Evolutionary conservation across 2,888 invertebrate genomes (phyloP), one percentile per base, ranked within the genome.

Genomic region (Sepiola atlantica): DNA sequence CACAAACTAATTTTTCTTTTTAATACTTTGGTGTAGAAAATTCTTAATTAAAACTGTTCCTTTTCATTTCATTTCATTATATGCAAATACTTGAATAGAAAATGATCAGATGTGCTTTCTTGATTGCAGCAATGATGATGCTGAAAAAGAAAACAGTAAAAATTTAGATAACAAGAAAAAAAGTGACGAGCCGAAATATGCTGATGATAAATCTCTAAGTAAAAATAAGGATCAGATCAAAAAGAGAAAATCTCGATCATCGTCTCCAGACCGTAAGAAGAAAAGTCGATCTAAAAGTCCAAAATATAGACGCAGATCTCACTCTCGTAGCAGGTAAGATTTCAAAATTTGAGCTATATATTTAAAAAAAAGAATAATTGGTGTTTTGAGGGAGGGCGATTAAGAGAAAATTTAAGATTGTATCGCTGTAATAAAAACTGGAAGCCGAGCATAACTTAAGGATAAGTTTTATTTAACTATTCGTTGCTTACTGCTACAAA

Each of bases 221-320:
- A 90, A 95, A 94, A 94, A 94, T 94, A 92, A 94, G 93, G n/a
- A 94, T 57, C 35, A 93, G 94, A 94, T 94, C 77, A 94, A 95
- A 93, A 94, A 95, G 94, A 94, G 93, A 54, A 94, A 94, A 54
- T 94, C 94, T 2, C 91, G 94, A n/a, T 94, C 94, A 28, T 93
- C 57, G 21, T 94, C 94, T 92, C 94, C 94, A 35, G 94, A 94
- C 32, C 93, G 94, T 55, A 95, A 94, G 94, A 95, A 94, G 54
- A 95, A 95, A 94, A 95, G 95, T 94, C 95, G 96, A 91, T 96
- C 96, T 93, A 95, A 95, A 94, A 95, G 95, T 35, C 94, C 94
- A n/a, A 95, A 95, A 61, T 93, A 93, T 61, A 32, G 94, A 55
- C 94, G 92, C n/a, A 32, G 94, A n/a, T 94, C 94, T 54, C 93